Evolutionary conservation across 1,140 invertebrate species (phyloP).

Genomic region (Pogonomyrmex barbatus): DNA sequence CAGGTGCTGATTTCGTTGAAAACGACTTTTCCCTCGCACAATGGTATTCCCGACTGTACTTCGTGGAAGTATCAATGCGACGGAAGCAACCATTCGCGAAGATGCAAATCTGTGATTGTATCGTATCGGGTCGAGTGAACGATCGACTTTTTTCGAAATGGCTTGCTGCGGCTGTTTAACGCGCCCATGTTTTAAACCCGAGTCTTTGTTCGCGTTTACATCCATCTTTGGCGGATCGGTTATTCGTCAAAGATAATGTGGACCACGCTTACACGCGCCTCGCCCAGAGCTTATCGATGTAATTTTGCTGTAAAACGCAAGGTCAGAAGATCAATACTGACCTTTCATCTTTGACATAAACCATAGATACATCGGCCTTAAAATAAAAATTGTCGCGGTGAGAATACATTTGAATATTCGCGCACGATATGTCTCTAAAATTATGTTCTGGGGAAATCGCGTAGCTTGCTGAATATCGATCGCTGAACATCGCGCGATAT

Average conservation of each 20-base stretch:
- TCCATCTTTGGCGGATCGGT: constrained; percentile 13
- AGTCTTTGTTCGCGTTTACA: neutral
- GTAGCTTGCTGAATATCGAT: constrained; percentile 42
- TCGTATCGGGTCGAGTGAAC: neutral
- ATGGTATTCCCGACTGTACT: neutral
- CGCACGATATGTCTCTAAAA: constrained; percentile 24
- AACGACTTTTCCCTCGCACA: neutral
- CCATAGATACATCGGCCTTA: constrained; percentile 28
- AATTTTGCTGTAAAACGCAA: constrained; percentile 27
- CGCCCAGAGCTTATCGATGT: constrained; percentile 31
- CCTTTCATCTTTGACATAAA: constrained; percentile 32
- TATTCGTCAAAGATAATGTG: constrained; percentile 26
- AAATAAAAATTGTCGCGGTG: constrained; percentile 30
- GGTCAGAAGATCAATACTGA: constrained; percentile 16
- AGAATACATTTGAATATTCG: constrained; percentile 54
- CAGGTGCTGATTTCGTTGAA: constrained; percentile 11
- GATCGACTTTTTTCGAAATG: constrained; percentile 1
- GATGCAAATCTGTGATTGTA: constrained; percentile 3
- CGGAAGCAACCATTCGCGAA: neutral
- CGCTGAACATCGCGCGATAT: neutral
- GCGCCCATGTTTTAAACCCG: neutral
- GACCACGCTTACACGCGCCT: neutral
- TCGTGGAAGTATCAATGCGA: neutral
- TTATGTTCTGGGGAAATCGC: constrained; percentile 25
- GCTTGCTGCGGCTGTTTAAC: neutral